Base-by-base conservation (phyloP, 2,888 invertebrate species). In the Cheilosia urbana region DNA sequence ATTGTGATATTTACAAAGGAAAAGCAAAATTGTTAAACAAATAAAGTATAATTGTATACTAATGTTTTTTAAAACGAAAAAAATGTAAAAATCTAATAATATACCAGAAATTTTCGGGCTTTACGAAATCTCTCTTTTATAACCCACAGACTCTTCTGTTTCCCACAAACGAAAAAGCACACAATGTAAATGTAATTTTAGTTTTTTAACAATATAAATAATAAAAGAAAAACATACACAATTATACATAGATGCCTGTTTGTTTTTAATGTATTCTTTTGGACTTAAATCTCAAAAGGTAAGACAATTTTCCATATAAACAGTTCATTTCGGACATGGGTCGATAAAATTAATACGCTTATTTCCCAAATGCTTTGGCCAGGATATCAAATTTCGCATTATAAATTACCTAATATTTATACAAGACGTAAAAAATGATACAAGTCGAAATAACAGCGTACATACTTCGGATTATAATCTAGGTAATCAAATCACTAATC, bases 1-100 rank as follows among this genome's bases (percentile, higher is more conserved):
- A 78, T 71, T 78, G 78, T 78, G 78, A 78, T 78, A 78, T 78
- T 78, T 78, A 69, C 69, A 78, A 78, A 37, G 45, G n/a, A 68
- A 77, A 62, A 51, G 47, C 62, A 69, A 60, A 51, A 62, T 77
- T 68, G 53, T 62, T 53, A 62, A 77, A 42, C 49, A 30, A 4
- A 58, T n/a, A 40, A 9, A 55, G 58, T 47, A 42, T 62, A 69
- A 60, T 49, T 58, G 11, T 65, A 57, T 57, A 60, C 71, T 71
- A 19, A 60, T 60, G 47, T 55, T 57, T 69, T 57, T 57, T 63
- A 63, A 37, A 47, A 37, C n/a, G 24, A 24, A 7, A 45, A 24
- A 49, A 51, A 19, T 27, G 24, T 53, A 42, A 68, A 68, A 42
- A 15, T 45, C 6, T 6, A 76, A 66, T 42, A 7, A 19, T 30